phyloP scores from a whole-genome alignment of 2,888 invertebrate genomes.

The Antheraea yamamai region DNA sequence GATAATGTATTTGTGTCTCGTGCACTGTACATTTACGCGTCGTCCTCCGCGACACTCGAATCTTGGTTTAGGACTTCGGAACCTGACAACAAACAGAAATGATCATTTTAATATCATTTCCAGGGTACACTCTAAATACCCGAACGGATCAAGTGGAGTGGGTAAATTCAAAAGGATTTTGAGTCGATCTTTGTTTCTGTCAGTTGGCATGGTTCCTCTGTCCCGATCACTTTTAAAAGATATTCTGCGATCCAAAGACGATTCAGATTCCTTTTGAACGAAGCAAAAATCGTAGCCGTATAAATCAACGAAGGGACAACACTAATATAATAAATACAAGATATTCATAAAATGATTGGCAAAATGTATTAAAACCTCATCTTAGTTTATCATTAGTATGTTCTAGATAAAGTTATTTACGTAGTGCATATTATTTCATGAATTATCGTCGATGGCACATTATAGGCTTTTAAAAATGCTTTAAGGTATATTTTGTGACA shows the following conservation, averaged over 20 bases:
- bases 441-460: neutral
- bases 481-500: neutral
- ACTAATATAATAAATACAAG: neutral
- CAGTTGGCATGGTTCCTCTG: slow-evolving; percentile 79
- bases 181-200: slow-evolving; percentile 82
- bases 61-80: slow-evolving; percentile 77
- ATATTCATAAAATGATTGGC: neutral
- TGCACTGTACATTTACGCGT: slow-evolving; percentile 56
- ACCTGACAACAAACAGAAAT: slow-evolving; percentile 84
- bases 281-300: neutral
- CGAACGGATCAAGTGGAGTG: slow-evolving; percentile 31
- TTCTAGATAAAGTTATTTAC: neutral
- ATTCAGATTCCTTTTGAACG: slow-evolving; percentile 82
- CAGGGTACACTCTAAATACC: slow-evolving; percentile 41
- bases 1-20: slow-evolving; percentile 31
- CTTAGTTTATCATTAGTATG: neutral
- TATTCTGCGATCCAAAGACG: slow-evolving; percentile 73
- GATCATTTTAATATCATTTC: slow-evolving; percentile 80
- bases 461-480: neutral
- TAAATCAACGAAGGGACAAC: neutral
- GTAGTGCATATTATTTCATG: neutral
- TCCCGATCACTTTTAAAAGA: slow-evolving; percentile 59
- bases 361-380: neutral
- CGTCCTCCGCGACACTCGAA: slow-evolving; percentile 49
- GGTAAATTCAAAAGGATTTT: slow-evolving; percentile 79